Evolutionary conservation across 2,113 vertebrate genomes (phyloP).

Genomic region (Oreochromis spilurus): DNA sequence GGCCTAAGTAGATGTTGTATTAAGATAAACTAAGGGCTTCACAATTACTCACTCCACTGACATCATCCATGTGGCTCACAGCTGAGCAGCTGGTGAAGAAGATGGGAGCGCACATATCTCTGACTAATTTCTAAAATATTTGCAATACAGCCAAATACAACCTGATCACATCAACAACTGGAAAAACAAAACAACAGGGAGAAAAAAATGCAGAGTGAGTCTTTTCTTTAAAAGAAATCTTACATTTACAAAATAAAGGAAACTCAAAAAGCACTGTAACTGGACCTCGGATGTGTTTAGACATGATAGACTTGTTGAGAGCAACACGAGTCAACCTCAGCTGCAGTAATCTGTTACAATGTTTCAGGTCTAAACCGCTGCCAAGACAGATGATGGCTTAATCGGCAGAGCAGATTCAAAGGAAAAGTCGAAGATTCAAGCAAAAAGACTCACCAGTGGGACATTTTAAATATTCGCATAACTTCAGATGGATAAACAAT

Average conservation of each 20-base stretch:
- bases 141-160: neutral
- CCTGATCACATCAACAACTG: neutral
- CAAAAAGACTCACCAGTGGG: neutral
- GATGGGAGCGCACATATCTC: neutral
- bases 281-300: neutral
- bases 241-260: neutral
- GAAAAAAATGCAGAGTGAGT: neutral
- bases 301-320: neutral
- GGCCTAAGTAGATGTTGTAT: slow-evolving; percentile 10
- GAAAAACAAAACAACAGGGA: neutral
- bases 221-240: neutral
- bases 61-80: slow-evolving; percentile 24
- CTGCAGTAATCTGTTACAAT: neutral
- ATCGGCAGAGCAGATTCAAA: neutral
- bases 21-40: slow-evolving; percentile 5
- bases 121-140: slow-evolving; percentile 3
- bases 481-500: neutral
- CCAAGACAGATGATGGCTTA: neutral
- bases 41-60: neutral
- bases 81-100: slow-evolving; percentile 15
- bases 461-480: neutral
- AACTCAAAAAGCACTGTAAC: neutral
- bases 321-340: neutral
- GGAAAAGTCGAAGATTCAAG: neutral
- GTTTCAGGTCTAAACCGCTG: neutral